These are phyloP conservation scores for Metellina segmentata DNA, from an alignment of 2,888 invertebrate species.

Conservation along the genomic window DNA sequence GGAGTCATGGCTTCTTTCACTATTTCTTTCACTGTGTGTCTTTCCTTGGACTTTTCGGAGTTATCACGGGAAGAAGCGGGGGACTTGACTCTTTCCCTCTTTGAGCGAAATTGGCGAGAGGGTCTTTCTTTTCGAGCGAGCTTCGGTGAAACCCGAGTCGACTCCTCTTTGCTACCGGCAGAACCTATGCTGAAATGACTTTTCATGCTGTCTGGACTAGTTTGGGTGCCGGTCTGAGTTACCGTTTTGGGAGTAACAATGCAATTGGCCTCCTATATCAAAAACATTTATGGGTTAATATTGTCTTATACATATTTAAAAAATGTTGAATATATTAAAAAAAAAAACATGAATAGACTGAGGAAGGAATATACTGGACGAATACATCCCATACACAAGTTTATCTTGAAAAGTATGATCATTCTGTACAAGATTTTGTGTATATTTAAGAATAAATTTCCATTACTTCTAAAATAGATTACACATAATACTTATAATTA, in stretches of 20 bases:
- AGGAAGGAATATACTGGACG: too few species aligned
- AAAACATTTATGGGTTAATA: not conserved
- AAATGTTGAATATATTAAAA: not conserved
- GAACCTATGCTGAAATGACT: conserved; percentile 85
- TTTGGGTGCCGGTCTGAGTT: conserved; percentile 87
- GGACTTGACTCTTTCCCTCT: conserved; percentile 81
- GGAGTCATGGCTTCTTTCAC: conserved; percentile 93
- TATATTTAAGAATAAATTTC: too few species aligned
- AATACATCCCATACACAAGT: too few species aligned
- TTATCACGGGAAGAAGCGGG: conserved; percentile 79
- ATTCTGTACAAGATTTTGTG: too few species aligned
- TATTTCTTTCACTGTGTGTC: conserved; percentile 82
- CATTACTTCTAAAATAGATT: too few species aligned
- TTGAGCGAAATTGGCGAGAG: conserved; percentile 81
- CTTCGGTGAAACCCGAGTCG: conserved; percentile 83
- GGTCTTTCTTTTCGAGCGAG: conserved; percentile 83
- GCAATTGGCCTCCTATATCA: conserved; percentile 80
- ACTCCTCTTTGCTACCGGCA: conserved; percentile 82
- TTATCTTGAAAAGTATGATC: too few species aligned
- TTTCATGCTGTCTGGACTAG: conserved; percentile 85
- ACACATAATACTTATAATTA: too few species aligned
- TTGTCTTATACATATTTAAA: not conserved
- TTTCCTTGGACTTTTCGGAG: conserved; percentile 77
- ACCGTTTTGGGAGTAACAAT: conserved; percentile 81
- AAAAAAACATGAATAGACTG: too few species aligned